Evolutionary conservation across 2,888 invertebrate genomes (phyloP).

Genomic region (Lochmaea capreae): DNA sequence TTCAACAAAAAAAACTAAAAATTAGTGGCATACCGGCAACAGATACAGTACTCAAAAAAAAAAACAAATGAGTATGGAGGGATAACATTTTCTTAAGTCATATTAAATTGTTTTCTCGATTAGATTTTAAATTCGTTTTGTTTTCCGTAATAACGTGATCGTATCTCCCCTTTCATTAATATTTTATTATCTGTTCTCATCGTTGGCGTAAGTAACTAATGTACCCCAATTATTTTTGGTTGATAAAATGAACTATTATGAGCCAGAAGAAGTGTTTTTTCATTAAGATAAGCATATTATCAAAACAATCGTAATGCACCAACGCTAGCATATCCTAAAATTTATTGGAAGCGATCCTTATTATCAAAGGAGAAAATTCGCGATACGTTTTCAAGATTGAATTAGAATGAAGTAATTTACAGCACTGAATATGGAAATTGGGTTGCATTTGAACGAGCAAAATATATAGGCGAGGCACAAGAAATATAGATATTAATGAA

Average conservation of each 20-base stretch:
- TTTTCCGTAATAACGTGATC: neutral
- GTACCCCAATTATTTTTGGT: slow-evolving; percentile 18
- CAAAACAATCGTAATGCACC: slow-evolving; percentile 21
- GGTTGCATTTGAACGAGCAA: slow-evolving; percentile 25
- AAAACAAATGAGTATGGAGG: too few species aligned
- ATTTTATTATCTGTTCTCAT: neutral
- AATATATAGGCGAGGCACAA: slow-evolving; percentile 23
- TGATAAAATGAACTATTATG: slow-evolving; percentile 20
- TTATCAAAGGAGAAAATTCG: slow-evolving; percentile 29
- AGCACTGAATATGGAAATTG: slow-evolving; percentile 33
- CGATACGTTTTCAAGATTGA: slow-evolving; percentile 32
- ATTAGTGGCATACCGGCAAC: too few species aligned
- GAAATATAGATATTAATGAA: slow-evolving; percentile 33
- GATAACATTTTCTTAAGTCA: neutral
- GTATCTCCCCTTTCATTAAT: neutral
- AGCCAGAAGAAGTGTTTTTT: slow-evolving; percentile 26
- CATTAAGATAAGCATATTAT: slow-evolving; percentile 38
- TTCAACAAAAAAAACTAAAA: too few species aligned
- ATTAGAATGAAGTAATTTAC: slow-evolving; percentile 34
- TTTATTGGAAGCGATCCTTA: slow-evolving; percentile 30
- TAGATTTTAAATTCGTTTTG: neutral
- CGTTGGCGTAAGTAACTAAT: neutral
- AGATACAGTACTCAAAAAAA: too few species aligned
- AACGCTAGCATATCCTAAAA: slow-evolving; percentile 13
- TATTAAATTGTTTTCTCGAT: neutral